These are phyloP conservation scores for Danio tinwini DNA, from an alignment of 2,797 vertebrate species.

Conservation along the genomic window DNA sequence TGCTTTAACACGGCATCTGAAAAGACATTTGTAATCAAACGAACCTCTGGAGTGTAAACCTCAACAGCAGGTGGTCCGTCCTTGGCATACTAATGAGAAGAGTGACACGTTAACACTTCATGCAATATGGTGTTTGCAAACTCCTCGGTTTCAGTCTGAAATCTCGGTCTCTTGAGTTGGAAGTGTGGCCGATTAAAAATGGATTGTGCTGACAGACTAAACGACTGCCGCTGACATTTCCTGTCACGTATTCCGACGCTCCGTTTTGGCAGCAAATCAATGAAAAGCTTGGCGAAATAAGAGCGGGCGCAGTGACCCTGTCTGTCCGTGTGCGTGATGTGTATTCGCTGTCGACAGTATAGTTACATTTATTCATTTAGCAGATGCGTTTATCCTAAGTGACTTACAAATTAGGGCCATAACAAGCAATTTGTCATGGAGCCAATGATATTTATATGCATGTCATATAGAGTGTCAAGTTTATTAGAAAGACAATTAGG, in stretches of 20 bases:
- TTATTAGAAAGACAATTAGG: not conserved
- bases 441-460: not conserved
- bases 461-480: not conserved
- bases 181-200: conserved; percentile 10
- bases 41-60: conserved; percentile 56
- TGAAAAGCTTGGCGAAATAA: not conserved
- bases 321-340: not conserved
- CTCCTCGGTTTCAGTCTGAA: not conserved
- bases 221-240: conserved; percentile 1
- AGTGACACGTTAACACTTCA: conserved; percentile 30
- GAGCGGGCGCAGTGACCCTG: not conserved
- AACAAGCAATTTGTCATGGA: not conserved
- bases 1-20: conserved; percentile 51
- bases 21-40: conserved; percentile 63
- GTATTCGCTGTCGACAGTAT: not conserved
- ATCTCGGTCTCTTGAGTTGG: not conserved
- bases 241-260: not conserved
- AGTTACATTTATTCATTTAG: conserved; percentile 16
- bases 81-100: conserved; percentile 51
- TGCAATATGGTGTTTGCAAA: conserved; percentile 14
- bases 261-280: conserved; percentile 10
- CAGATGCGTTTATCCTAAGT: not conserved
- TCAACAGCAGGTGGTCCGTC: conserved; percentile 45
- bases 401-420: not conserved
- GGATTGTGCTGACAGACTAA: conserved; percentile 8